These are phyloP conservation scores for honey bee (Apis mellifera) DNA, from an alignment of 1,140 invertebrate species.

Conservation along the genomic window DNA sequence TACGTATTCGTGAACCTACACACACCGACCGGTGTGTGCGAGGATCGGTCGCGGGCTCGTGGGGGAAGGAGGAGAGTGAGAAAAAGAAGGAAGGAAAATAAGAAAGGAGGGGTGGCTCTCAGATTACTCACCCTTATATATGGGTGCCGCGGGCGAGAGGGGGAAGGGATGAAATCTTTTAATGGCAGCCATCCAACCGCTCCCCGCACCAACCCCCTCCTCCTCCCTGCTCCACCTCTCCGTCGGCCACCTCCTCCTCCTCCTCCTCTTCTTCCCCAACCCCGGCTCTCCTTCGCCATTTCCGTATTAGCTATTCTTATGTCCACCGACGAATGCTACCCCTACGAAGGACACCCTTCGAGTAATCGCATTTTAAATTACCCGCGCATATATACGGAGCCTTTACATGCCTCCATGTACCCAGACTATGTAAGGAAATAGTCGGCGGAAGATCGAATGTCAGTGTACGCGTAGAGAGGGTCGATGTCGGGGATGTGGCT, in stretches of 20 bases:
- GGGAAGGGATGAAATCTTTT: conserved; percentile 73
- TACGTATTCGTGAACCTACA: conserved; percentile 36
- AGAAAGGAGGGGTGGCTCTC: conserved; percentile 70
- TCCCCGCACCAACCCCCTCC: neutral
- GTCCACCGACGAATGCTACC: conserved; percentile 70
- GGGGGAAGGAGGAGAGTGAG: conserved; percentile 60
- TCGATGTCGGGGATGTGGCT: conserved; percentile 36
- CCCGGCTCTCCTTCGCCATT: conserved; percentile 55
- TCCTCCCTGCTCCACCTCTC: conserved; percentile 29
- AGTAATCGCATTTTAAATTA: conserved; percentile 78
- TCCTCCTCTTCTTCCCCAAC: conserved; percentile 37
- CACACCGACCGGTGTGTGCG: no score
- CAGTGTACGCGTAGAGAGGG: conserved; percentile 44
- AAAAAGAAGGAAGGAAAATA: conserved; percentile 68
- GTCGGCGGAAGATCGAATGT: conserved; percentile 63
- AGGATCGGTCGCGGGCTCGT: conserved; percentile 50
- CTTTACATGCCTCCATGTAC: conserved; percentile 43
- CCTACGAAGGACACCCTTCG: conserved; percentile 67
- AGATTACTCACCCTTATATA: conserved; percentile 78
- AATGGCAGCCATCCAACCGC: conserved; percentile 75
- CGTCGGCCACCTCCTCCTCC: conserved; percentile 36
- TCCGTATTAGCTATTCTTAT: conserved; percentile 79
- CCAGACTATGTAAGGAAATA: conserved; percentile 53
- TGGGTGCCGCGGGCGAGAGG: conserved; percentile 64
- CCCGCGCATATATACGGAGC: conserved; percentile 63